A percentile compares a stretch with the other conserved stretches of the same genome.
These are phyloP conservation scores for Muntiacus reevesi DNA, from an alignment of 2,113 vertebrate species.

Conservation along the genomic window DNA sequence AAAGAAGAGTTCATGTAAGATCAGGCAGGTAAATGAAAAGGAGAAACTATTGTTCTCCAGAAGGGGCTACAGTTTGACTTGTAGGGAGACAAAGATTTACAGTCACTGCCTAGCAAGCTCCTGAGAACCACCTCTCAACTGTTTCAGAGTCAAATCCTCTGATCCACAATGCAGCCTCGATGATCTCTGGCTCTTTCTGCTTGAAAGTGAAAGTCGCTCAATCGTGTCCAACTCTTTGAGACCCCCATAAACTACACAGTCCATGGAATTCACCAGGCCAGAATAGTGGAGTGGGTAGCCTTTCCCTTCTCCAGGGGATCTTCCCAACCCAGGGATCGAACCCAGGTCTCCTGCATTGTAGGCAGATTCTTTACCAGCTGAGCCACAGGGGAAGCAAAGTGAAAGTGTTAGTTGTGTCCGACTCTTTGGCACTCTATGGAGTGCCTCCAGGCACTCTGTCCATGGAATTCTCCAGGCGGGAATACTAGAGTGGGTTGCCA, in stretches of 20 bases:
- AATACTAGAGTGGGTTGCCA: not conserved
- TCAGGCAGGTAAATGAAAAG: not conserved
- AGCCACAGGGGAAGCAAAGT: not conserved
- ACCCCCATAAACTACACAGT: not conserved
- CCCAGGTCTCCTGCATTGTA: not conserved
- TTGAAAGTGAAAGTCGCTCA: not conserved
- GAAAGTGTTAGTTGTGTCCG: rapidly evolving
- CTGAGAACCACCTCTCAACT: not conserved
- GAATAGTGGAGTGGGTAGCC: not conserved
- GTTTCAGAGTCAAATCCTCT: not conserved
- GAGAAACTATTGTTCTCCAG: not conserved
- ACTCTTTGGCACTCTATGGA: not conserved
- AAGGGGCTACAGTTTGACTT: not conserved
- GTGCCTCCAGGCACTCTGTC: not conserved
- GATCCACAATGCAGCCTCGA: not conserved
- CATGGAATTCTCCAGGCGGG: not conserved
- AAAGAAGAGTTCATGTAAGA: not conserved
- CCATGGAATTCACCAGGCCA: not conserved
- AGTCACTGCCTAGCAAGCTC: not conserved
- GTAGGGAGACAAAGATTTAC: not conserved
- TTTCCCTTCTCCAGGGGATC: not conserved
- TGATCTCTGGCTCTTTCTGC: not conserved
- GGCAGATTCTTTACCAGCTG: not conserved
- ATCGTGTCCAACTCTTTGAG: not conserved
- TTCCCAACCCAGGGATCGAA: not conserved